phyloP scores from a whole-genome alignment of 2,797 vertebrate species.

The Poecilia gillii region DNA sequence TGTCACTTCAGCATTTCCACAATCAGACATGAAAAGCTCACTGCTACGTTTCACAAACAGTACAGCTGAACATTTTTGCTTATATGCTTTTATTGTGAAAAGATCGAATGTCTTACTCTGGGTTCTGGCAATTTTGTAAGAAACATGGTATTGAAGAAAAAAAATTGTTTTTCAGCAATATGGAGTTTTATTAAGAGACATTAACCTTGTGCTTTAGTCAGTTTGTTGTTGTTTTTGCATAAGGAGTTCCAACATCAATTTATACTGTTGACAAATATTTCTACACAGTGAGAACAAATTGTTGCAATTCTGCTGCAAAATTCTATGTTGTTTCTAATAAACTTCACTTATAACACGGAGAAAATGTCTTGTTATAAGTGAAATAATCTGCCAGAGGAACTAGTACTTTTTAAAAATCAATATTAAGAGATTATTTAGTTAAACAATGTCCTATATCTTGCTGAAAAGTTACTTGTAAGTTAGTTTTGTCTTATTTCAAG shows the following conservation, averaged over 20 bases:
- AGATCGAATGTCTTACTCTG: neutral
- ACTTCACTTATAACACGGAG: neutral
- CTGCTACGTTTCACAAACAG: neutral
- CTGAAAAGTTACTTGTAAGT: too few species aligned
- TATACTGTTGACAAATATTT: neutral
- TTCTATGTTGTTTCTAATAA: neutral
- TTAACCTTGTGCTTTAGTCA: neutral
- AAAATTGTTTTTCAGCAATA: neutral
- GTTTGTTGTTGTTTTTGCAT: neutral
- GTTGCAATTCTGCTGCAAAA: neutral
- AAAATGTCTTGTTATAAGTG: too few species aligned
- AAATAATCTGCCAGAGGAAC: too few species aligned
- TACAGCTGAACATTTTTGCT: neutral
- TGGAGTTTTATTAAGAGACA: neutral
- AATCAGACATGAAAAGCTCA: neutral
- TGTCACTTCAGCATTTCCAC: neutral
- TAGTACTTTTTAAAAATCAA: too few species aligned
- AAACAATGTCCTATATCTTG: too few species aligned
- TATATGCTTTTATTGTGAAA: neutral
- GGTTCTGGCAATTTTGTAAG: neutral
- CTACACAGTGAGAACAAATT: neutral
- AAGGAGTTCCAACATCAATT: neutral
- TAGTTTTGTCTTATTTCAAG: too few species aligned
- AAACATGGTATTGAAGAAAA: neutral
- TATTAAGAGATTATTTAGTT: too few species aligned